Evolutionary conservation across 53 echinoderm and acorn worm species (phyloP), one percentile per base, ranked within the genome.

Genomic region (Mesocentrotus franciscanus): DNA sequence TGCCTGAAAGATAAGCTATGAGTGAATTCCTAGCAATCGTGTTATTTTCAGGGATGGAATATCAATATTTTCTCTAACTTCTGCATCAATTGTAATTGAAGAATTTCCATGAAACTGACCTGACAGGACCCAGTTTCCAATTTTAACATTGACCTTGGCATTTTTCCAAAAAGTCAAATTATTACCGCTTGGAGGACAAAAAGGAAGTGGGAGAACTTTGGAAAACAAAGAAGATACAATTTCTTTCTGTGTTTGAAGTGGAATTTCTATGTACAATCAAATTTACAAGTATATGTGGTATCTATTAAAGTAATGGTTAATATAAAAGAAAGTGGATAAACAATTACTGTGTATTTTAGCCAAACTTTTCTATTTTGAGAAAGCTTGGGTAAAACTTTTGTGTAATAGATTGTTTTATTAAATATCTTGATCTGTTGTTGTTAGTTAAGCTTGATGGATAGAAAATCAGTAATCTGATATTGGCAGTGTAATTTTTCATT

Each of bases 111-210:
- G 91, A 91, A 91, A 30, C 34, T 91, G 61, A 61, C 91, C 91
- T 91, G 62, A 35, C 35, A 64, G 33, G 91, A 66, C 36, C 91
- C 61, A 91, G 18, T 62, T 91, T 32, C 22, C 91, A 91, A 64
- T 61, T 62, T 91, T 20, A 64, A 20, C 55, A 20, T 68, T 91
- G 91, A 91, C 91, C 91, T 66, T 91, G 91, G 91, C 91, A 91
- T 64, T 91, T 20, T 91, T 91, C 91, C 91, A 91, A 35, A 33
- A 56, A 84, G 10, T 84, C 24, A 55, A 84, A 49, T 74, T 30
- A 32, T 49, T 49, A 29, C 29, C 7, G 62, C 14, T 18, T 62
- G 71, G 24, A n/a, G 32, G 74, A 49, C 6, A 7, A 27, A 30
- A 18, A 30, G 74, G 13, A 74, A 74, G 12, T 74, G 74, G 74